Evolutionary conservation across 1,140 invertebrate genomes (phyloP).

Genomic region (Drosophila yakuba): DNA sequence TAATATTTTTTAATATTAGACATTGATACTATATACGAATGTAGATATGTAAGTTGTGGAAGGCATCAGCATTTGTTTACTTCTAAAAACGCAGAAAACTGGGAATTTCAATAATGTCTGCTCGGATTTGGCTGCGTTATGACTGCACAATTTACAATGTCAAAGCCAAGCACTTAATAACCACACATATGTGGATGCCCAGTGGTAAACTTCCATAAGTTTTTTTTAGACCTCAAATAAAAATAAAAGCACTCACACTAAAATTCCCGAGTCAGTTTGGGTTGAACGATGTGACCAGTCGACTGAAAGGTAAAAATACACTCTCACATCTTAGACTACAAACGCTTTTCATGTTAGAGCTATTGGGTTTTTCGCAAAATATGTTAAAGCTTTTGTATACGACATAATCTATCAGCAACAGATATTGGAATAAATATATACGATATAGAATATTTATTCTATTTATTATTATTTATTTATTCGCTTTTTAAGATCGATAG

Average conservation of each 20-base stretch:
- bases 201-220: constrained; percentile 11
- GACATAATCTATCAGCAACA: no score
- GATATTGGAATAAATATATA: no score
- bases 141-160: constrained; percentile 7
- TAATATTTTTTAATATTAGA: constrained; percentile 11
- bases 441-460: no score
- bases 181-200: constrained; percentile 12
- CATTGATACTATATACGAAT: constrained; percentile 8
- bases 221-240: constrained; percentile 16
- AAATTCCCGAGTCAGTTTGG: constrained; percentile 12
- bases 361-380: no score
- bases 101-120: not conserved
- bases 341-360: not conserved
- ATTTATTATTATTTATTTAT: no score
- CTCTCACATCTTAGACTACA: not conserved
- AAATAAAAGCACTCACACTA: constrained; percentile 18
- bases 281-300: constrained; percentile 13
- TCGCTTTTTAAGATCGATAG: no score
- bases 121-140: not conserved
- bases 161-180: constrained; percentile 2
- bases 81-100: constrained; percentile 5
- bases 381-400: no score
- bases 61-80: constrained; percentile 13
- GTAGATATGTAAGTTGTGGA: constrained; percentile 11
- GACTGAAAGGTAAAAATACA: not conserved